Conservation (phyloP, 2,797 vertebrate species). For the Echeneis naucrates region DNA sequence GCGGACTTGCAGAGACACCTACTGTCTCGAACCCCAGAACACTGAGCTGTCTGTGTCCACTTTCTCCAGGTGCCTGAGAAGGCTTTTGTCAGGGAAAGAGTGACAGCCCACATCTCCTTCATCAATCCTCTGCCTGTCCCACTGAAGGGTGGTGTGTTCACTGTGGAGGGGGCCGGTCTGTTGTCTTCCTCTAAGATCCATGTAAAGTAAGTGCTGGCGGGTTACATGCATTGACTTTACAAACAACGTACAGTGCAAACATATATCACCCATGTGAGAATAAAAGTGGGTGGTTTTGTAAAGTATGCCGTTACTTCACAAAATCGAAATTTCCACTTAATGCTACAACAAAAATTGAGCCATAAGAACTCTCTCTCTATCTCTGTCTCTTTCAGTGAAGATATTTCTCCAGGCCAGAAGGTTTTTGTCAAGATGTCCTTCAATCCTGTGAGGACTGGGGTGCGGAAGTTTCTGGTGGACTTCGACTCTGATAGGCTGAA, state of each 20-base stretch:
- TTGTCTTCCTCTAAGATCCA: slow-evolving; percentile 70
- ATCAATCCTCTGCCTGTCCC: slow-evolving; percentile 83
- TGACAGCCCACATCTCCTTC: slow-evolving; percentile 78
- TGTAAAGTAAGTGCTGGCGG: slow-evolving; percentile 73
- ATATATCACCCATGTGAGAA: neutral
- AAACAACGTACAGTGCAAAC: neutral
- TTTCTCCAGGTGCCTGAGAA: slow-evolving; percentile 76
- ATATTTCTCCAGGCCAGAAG: slow-evolving; percentile 76
- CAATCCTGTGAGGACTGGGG: slow-evolving; percentile 73
- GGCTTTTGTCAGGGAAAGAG: slow-evolving; percentile 44
- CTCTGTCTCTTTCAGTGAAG: slow-evolving; percentile 58
- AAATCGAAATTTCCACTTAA: too few species aligned
- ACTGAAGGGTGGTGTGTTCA: slow-evolving; percentile 82
- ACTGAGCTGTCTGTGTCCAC: neutral
- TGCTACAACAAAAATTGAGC: neutral
- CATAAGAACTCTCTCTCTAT: neutral
- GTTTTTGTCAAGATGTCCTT: slow-evolving; percentile 75
- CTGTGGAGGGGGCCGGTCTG: slow-evolving; percentile 84
- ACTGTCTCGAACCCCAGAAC: neutral
- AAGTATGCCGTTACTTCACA: too few species aligned
- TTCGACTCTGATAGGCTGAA: slow-evolving; percentile 84
- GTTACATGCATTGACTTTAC: neutral
- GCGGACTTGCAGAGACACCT: neutral
- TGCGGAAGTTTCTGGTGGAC: slow-evolving; percentile 84
- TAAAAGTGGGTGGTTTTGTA: neutral